These are phyloP conservation scores for Enteromius treurensis DNA, from an alignment of 2,797 vertebrate genomes.

Conservation along the genomic window DNA sequence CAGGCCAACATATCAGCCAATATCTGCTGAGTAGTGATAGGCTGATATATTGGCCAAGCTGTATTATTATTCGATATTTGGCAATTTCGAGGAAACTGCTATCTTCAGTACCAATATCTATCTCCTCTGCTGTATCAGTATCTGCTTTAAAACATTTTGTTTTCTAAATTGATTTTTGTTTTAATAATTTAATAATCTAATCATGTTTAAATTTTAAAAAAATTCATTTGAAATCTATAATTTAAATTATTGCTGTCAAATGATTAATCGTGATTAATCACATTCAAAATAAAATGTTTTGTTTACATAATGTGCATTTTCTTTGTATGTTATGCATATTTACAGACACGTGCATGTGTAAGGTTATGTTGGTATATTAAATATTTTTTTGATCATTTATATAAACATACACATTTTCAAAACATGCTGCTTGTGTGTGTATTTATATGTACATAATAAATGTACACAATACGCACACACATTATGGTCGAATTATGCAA, in stretches of 20 bases:
- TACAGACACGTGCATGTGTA: too few relatives aligned
- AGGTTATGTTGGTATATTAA: too few relatives aligned
- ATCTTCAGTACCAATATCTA: background rate
- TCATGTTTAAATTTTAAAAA: background rate
- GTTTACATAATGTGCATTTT: too few relatives aligned
- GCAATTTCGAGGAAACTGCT: background rate
- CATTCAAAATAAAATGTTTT: too few relatives aligned
- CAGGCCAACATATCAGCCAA: background rate
- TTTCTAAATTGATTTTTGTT: background rate
- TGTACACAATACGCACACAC: too few relatives aligned
- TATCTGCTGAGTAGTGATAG: conserved; percentile 4
- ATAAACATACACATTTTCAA: too few relatives aligned
- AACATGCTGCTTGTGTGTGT: too few relatives aligned
- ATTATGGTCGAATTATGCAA: too few relatives aligned
- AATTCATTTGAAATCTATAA: background rate
- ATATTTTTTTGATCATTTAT: too few relatives aligned
- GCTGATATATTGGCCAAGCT: background rate
- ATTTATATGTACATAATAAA: too few relatives aligned
- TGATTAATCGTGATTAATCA: background rate
- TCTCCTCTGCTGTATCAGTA: background rate
- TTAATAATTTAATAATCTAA: background rate
- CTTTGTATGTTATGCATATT: too few relatives aligned
- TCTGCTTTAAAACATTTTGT: background rate
- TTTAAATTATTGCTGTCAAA: background rate
- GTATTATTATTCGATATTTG: background rate